These are phyloP conservation scores for Malaclemys terrapin DNA, from an alignment of 2,113 vertebrate species.

Conservation along the genomic window DNA sequence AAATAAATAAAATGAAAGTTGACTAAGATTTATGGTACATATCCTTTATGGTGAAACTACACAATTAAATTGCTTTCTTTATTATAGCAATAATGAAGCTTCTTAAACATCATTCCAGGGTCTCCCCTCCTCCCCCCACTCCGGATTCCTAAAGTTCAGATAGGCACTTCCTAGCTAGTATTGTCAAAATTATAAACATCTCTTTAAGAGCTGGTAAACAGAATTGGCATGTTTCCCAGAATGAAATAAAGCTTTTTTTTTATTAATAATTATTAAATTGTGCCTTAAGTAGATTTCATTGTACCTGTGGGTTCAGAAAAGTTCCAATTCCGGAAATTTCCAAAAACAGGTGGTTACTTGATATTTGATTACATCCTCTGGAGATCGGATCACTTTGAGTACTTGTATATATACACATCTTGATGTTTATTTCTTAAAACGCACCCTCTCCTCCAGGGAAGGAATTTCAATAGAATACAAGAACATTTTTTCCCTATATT, in stretches of 20 bases:
- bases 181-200: neutral
- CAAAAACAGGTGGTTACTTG: no score
- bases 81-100: no score
- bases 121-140: neutral
- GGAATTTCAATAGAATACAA: neutral
- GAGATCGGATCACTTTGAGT: no score
- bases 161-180: neutral
- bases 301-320: no score
- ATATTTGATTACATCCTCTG: no score
- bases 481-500: neutral
- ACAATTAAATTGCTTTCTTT: no score
- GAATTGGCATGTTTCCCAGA: neutral
- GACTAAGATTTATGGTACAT: neutral
- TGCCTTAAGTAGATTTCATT: no score
- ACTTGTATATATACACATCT: no score
- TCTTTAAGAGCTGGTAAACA: neutral
- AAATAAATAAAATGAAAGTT: neutral
- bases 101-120: no score
- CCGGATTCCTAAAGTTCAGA: neutral
- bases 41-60: neutral
- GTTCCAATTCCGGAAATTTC: no score
- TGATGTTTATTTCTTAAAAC: no score
- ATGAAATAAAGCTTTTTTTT: neutral
- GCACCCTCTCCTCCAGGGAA: rapidly evolving
- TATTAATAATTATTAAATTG: no score